Conservation (phyloP, 2,888 invertebrate genomes). For the Trypoxylon attenuatum region DNA sequence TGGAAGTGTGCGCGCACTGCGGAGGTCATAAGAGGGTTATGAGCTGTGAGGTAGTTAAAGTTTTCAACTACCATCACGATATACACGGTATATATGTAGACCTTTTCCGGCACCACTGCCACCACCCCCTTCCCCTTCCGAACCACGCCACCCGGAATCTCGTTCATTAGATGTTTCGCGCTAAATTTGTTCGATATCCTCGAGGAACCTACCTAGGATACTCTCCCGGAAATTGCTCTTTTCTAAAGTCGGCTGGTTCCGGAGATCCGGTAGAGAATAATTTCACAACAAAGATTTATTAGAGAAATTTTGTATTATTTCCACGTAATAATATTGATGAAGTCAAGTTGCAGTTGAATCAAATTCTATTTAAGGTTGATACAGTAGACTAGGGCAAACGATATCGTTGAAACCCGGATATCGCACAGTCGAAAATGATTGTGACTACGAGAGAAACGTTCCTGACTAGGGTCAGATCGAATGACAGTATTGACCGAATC, state of each 20-base stretch:
- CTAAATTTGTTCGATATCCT: slow-evolving; percentile 64
- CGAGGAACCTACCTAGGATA: slow-evolving; percentile 47
- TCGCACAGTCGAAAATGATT: neutral
- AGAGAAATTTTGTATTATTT: no score
- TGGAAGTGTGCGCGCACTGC: slow-evolving; percentile 26
- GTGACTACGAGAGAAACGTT: neutral
- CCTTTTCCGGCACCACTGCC: no score
- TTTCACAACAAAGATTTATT: no score
- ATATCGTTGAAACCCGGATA: no score
- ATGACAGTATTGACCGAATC: slow-evolving; percentile 33
- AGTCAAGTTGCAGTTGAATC: no score
- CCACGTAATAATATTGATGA: no score
- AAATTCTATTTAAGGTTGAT: no score
- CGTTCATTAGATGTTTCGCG: slow-evolving; percentile 66
- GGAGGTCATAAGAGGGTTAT: slow-evolving; percentile 70
- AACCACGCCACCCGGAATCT: slow-evolving; percentile 35
- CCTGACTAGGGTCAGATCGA: neutral
- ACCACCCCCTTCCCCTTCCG: slow-evolving; percentile 8
- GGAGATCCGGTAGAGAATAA: slow-evolving; percentile 17
- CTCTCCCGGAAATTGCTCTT: slow-evolving; percentile 50
- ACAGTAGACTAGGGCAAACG: no score
- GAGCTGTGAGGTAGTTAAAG: slow-evolving; percentile 72
- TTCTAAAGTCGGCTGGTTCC: slow-evolving; percentile 38
- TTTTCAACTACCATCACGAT: slow-evolving; percentile 61
- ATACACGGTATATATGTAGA: slow-evolving; percentile 14